A percentile compares a stretch with the other conserved stretches of the same genome.
Evolutionary conservation across 1,140 invertebrate species (phyloP).

Genomic region (Leptopilina boulardi): DNA sequence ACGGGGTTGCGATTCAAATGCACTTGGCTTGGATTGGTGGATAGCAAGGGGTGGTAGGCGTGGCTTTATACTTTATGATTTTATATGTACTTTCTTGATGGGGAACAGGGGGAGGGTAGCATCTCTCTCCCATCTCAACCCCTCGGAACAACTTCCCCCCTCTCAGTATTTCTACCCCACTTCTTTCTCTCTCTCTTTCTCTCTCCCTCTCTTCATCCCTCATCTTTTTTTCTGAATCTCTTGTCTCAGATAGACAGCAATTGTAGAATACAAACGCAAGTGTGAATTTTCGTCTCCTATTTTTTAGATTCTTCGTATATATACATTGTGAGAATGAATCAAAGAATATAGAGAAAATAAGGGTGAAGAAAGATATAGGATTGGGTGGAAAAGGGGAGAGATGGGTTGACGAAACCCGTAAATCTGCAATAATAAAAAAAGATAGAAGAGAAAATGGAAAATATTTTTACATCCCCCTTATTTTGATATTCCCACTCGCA

Average conservation of each 20-base stretch:
- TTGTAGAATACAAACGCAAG: slow-evolving; percentile 42
- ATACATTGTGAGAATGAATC: slow-evolving; percentile 52
- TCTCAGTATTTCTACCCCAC: background rate
- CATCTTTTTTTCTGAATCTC: slow-evolving; percentile 34
- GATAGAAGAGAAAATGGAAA: slow-evolving; percentile 47
- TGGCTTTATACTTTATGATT: slow-evolving; percentile 71
- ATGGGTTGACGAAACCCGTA: slow-evolving; percentile 36
- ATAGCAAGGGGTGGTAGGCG: slow-evolving; percentile 70
- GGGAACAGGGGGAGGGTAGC: background rate
- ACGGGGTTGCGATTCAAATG: slow-evolving; percentile 73
- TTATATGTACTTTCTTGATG: slow-evolving; percentile 67
- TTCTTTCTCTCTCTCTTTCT: background rate
- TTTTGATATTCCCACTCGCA: slow-evolving; percentile 48
- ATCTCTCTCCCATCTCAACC: slow-evolving; percentile 36
- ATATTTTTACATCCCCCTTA: slow-evolving; percentile 55
- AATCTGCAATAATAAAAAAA: background rate
- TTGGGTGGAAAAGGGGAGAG: background rate
- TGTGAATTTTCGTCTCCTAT: slow-evolving; percentile 42
- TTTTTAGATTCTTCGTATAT: slow-evolving; percentile 36
- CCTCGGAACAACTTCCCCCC: slow-evolving; percentile 40
- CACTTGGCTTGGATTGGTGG: slow-evolving; percentile 69
- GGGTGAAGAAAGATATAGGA: slow-evolving; percentile 37
- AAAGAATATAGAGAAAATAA: slow-evolving; percentile 45
- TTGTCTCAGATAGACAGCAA: slow-evolving; percentile 33
- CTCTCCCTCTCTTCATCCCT: slow-evolving; percentile 34